These are phyloP conservation scores for Mantis religiosa DNA, from an alignment of 2,888 invertebrate species.

Conservation along the genomic window DNA sequence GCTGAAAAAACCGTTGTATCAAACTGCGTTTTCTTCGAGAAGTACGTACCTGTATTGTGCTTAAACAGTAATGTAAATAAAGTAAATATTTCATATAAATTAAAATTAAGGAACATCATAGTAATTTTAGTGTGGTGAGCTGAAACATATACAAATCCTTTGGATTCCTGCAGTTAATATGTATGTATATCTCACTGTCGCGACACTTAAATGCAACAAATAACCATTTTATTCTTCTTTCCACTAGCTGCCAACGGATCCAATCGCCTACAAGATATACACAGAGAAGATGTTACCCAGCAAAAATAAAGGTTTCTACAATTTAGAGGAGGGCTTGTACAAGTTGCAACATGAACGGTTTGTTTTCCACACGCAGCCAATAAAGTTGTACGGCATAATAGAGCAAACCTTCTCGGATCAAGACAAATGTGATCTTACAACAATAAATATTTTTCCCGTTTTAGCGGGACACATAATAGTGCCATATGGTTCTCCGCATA, in stretches of 20 bases:
- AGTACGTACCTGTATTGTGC: no score
- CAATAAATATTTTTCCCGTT: not conserved
- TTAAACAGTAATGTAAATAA: no score
- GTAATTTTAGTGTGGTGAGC: no score
- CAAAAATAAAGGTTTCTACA: not conserved
- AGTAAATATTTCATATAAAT: no score
- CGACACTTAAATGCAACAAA: no score
- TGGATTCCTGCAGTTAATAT: no score
- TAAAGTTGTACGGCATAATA: not conserved
- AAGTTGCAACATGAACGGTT: not conserved
- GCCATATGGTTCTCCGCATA: conserved; percentile 8
- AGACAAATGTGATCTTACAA: not conserved
- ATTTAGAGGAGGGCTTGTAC: not conserved
- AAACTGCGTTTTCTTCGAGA: no score
- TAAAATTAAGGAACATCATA: no score
- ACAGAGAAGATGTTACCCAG: not conserved
- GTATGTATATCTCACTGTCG: no score
- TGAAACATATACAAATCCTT: no score
- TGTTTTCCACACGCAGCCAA: not conserved
- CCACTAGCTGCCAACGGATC: not conserved
- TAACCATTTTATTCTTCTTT: not conserved
- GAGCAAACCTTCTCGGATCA: not conserved
- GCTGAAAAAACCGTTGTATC: no score
- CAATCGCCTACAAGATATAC: not conserved
- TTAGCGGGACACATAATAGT: not conserved